phyloP scores from a whole-genome alignment of 2,888 invertebrate genomes.

The Phortica okadai region DNA sequence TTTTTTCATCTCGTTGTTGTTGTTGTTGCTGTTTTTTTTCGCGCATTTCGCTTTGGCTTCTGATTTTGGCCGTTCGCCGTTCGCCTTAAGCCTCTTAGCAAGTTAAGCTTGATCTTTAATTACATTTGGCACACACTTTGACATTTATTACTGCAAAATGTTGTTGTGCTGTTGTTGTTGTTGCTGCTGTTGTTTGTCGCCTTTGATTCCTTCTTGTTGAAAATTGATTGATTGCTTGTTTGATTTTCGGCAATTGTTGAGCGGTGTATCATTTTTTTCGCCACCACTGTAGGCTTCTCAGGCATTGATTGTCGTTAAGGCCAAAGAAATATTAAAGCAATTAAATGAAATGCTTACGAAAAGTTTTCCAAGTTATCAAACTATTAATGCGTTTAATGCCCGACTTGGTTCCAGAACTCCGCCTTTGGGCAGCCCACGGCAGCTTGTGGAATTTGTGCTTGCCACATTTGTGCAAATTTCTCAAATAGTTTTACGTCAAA shows the following conservation, averaged over 20 bases:
- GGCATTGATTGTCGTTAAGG: not conserved
- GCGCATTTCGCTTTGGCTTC: conserved; percentile 56
- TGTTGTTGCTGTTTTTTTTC: conserved; percentile 66
- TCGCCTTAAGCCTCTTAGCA: conserved; percentile 63
- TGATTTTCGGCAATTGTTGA: not conserved
- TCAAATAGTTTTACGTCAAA: conserved; percentile 32
- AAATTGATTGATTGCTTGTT: not conserved
- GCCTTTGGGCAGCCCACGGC: not conserved
- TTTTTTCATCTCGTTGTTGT: conserved; percentile 26
- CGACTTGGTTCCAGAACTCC: not conserved
- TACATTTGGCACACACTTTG: conserved; percentile 59
- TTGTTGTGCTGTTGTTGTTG: not conserved
- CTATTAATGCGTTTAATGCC: not conserved
- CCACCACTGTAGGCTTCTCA: not conserved
- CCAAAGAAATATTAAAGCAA: too few species aligned
- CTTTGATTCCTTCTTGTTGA: not conserved
- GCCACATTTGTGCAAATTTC: conserved; percentile 32
- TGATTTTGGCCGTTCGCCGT: not conserved
- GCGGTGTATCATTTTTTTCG: not conserved
- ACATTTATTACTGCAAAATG: conserved; percentile 56
- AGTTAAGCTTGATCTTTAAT: conserved; percentile 55
- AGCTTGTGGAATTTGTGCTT: conserved; percentile 14
- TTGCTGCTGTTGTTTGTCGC: not conserved
- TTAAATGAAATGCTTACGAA: not conserved
- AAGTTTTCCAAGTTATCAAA: not conserved